Conservation (phyloP, 2,113 vertebrate species). For the Oncorhynchus mykiss region DNA sequence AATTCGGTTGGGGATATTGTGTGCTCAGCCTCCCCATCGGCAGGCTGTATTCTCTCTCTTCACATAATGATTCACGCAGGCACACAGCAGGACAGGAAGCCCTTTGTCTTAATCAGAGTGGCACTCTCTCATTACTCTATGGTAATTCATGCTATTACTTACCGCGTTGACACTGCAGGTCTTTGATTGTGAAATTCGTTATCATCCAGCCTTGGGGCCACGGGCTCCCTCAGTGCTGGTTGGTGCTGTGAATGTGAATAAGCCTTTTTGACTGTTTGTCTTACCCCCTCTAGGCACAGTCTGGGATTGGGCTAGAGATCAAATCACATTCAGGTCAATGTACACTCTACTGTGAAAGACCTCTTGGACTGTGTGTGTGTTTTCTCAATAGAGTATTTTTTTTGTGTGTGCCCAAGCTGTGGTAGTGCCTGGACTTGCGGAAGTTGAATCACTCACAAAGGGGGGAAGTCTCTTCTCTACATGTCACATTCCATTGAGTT, state of each 20-base stretch:
- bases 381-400: background rate
- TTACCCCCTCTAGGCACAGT: background rate
- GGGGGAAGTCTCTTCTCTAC: background rate
- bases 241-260: background rate
- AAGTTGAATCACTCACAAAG: constrained; percentile 6
- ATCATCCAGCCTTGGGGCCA: constrained; percentile 7
- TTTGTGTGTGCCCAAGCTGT: too few relatives aligned
- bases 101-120: constrained; percentile 34
- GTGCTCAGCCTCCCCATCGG: background rate
- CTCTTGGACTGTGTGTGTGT: background rate
- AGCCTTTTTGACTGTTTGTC: constrained; percentile 19
- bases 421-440: background rate
- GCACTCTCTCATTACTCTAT: constrained; percentile 36
- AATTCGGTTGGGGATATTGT: background rate
- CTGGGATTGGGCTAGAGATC: constrained; percentile 2
- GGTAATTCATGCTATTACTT: constrained; percentile 45
- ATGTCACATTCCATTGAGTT: background rate
- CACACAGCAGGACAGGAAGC: constrained; percentile 7
- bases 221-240: background rate
- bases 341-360: constrained; percentile 9
- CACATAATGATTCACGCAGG: background rate
- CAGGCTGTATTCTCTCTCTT: background rate
- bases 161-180: constrained; percentile 6
- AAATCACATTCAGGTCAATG: constrained; percentile 2
- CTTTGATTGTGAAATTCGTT: constrained; percentile 31